Evolutionary conservation across 1,140 invertebrate genomes (phyloP).

Genomic region (Stegodyphus dumicola): DNA sequence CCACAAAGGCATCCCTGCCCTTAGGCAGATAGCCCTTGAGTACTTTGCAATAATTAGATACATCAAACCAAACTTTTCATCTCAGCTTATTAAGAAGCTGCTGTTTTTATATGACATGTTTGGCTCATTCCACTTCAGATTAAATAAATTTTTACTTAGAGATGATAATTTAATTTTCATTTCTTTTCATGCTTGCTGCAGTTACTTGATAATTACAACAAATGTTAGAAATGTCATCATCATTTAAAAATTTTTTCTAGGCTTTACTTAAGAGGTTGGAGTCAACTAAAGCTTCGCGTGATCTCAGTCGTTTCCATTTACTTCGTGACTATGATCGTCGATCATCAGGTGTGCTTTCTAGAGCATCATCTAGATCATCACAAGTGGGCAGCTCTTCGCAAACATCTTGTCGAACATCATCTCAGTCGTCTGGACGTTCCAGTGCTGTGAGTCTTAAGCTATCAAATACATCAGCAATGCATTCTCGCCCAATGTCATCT

Average conservation of each 20-base stretch:
- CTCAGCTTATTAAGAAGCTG: too few relatives aligned
- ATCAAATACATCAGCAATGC: conserved; percentile 15
- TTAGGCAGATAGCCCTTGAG: too few relatives aligned
- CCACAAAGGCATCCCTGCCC: too few relatives aligned
- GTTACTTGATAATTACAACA: too few relatives aligned
- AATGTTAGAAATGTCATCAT: too few relatives aligned
- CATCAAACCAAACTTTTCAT: too few relatives aligned
- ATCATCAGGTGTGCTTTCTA: conserved; percentile 50
- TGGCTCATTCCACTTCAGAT: too few relatives aligned
- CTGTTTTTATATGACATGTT: too few relatives aligned
- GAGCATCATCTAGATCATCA: conserved; percentile 48
- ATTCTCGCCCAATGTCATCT: background rate
- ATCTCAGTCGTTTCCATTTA: conserved; percentile 44
- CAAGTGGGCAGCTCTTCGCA: background rate
- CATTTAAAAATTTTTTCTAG: conserved; percentile 59
- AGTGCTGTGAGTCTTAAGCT: conserved; percentile 32
- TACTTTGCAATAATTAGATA: too few relatives aligned
- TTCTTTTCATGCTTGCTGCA: too few relatives aligned
- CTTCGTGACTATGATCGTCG: conserved; percentile 51
- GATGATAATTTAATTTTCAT: too few relatives aligned
- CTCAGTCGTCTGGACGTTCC: conserved; percentile 14
- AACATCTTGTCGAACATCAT: background rate
- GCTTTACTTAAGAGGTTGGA: conserved; percentile 66
- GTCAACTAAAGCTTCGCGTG: conserved; percentile 63
- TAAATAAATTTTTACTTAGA: too few relatives aligned